These are phyloP conservation scores for Phytoseiulus persimilis DNA, from an alignment of 2,888 invertebrate genomes.

Conservation along the genomic window DNA sequence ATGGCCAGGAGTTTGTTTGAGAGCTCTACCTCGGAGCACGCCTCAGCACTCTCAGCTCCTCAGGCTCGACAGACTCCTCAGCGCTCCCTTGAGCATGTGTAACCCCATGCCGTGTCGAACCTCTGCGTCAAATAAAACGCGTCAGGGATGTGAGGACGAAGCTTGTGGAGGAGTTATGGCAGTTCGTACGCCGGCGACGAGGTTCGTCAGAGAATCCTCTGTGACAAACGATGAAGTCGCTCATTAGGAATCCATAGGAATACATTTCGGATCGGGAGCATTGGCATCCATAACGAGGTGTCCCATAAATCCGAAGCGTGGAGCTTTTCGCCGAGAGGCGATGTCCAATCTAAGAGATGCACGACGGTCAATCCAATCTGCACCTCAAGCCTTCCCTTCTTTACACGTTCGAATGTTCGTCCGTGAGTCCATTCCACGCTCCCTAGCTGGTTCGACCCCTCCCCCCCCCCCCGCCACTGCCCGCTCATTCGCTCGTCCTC, in stretches of 20 bases:
- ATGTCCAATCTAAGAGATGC: not conserved
- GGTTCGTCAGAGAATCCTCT: not conserved
- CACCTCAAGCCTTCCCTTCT: not conserved
- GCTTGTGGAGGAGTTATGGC: no score
- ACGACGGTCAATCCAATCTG: not conserved
- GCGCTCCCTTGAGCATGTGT: no score
- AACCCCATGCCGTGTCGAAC: no score
- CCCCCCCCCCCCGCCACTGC: no score
- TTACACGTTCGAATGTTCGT: not conserved
- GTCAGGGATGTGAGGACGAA: no score
- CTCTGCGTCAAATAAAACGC: no score
- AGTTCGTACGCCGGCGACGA: no score
- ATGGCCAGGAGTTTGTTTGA: no score
- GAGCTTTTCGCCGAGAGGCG: not conserved
- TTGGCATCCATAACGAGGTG: not conserved
- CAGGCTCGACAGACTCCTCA: no score
- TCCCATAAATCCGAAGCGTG: not conserved
- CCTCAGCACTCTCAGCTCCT: no score
- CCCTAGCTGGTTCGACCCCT: not conserved
- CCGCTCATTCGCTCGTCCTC: not conserved
- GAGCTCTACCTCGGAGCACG: no score
- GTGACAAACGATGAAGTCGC: not conserved
- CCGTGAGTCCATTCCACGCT: not conserved
- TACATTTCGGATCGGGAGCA: not conserved
- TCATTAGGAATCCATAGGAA: not conserved